Conservation (phyloP, 2,797 vertebrate genomes). For the Anguilla anguilla region DNA sequence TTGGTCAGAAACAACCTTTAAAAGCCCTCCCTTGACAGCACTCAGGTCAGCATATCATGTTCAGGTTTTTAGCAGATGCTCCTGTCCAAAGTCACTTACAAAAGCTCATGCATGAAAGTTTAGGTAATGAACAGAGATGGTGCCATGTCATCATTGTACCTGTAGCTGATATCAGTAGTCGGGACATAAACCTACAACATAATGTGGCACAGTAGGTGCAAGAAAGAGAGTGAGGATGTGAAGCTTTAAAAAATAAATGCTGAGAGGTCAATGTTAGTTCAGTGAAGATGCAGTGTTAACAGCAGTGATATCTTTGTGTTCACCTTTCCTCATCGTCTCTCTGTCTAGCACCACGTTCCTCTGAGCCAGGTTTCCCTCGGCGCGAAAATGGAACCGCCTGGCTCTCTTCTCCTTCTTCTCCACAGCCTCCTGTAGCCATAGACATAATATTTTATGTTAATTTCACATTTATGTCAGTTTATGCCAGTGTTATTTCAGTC, state of each 20-base stretch:
- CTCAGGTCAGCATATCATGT: background rate
- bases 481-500: background rate
- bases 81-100: too few species aligned
- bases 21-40: background rate
- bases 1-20: background rate
- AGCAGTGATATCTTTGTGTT: background rate
- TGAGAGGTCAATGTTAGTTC: background rate
- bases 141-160: too few species aligned
- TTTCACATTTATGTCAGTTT: too few species aligned
- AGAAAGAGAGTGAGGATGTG: background rate
- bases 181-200: background rate
- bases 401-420: conserved; percentile 95
- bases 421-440: conserved; percentile 84
- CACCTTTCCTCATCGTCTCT: conserved; percentile 91
- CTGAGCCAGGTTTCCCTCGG: conserved; percentile 80
- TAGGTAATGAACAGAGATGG: too few species aligned
- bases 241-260: background rate
- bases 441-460: background rate
- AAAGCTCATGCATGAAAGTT: too few species aligned
- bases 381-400: conserved; percentile 88
- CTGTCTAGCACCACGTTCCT: conserved; percentile 85
- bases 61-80: too few species aligned
- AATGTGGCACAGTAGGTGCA: background rate
- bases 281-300: too few species aligned
- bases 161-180: background rate